Base-by-base conservation (phyloP, 2,113 vertebrate genomes). In the Casuarius casuarius region DNA sequence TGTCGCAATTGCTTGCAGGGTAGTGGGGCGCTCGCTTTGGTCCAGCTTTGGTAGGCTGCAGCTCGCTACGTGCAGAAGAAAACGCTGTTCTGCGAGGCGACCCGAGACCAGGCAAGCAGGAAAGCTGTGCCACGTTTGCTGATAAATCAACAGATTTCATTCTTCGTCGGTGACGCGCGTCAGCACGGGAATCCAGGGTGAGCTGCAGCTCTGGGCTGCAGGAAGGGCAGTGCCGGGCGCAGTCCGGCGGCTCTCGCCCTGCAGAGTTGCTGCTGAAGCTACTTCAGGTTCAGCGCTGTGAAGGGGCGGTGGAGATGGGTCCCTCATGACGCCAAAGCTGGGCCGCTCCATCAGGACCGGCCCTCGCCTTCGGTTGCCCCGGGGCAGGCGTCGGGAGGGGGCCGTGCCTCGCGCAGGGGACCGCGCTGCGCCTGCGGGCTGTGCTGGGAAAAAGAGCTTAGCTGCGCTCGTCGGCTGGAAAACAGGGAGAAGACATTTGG, bases 401-500 rank as follows among this genome's bases (percentile, higher is more conserved):
- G 73, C 86, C 78, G 73, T 51, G 38, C 49, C 33, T 81, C 38
- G 35, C 35, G 61, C 84, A 23, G 5, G 56, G 84, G 65, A 90
- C 38, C 85, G 76, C 56, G 67, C 31, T 59, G 76, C 83, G 28
- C 46, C 48, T 74, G 68, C 65, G 83, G 76, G 56, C 79, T 70
- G 46, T 54, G 19, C 74, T 79, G 58, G 66, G 49, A 80, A 76
- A 40, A 87, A 93, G 56, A 88, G 46, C 58, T 96, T 96, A 94
- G 56, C 82, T 85, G 92, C 78, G 66, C 72, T 19, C 94, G 54
- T 90, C 73, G 78, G 52, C 62, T 96, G 56, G 75, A 72, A 84
- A 93, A 85, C 87, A 78, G 48, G 73, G 75, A 92, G 86, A 85
- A 86, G 49, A 48, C 18, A 90, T 90, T 97, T 11, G 86, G 68